A percentile compares a stretch with the other conserved stretches of the same genome.
These are phyloP conservation scores for Arion vulgaris DNA, from an alignment of 1,140 invertebrate genomes.

Conservation along the genomic window DNA sequence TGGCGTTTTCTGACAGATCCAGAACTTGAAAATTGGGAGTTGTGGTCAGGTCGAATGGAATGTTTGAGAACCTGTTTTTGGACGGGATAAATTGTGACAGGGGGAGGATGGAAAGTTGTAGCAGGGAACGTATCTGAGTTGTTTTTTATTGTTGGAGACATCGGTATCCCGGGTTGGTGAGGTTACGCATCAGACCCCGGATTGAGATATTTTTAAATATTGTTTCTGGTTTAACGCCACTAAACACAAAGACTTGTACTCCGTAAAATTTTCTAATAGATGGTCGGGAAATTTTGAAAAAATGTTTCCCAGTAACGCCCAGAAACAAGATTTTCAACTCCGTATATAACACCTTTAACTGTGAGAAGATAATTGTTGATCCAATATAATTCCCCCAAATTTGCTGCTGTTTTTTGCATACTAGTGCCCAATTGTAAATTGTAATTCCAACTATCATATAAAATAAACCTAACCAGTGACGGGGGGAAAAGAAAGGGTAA, in stretches of 20 bases:
- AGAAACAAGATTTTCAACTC: neutral
- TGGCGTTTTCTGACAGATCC: slow-evolving; percentile 2
- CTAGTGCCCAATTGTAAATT: neutral
- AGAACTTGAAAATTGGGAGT: neutral
- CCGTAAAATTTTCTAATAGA: neutral
- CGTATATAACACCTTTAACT: neutral
- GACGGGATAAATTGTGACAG: neutral
- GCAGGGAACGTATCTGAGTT: neutral
- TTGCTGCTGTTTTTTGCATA: neutral
- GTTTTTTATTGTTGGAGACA: neutral
- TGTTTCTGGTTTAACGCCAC: neutral
- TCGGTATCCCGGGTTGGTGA: neutral
- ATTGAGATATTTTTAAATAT: neutral
- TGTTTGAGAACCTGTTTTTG: neutral
- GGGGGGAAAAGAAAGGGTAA: neutral
- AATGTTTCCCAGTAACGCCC: neutral
- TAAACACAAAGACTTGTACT: neutral
- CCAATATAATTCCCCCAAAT: neutral
- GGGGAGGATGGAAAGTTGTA: neutral
- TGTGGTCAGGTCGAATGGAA: neutral
- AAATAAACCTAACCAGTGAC: neutral
- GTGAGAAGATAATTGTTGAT: neutral
- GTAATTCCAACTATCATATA: neutral
- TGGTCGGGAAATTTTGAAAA: neutral
- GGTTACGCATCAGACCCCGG: neutral